Conservation (phyloP, 2,797 vertebrate genomes). For the Trachurus trachurus region DNA sequence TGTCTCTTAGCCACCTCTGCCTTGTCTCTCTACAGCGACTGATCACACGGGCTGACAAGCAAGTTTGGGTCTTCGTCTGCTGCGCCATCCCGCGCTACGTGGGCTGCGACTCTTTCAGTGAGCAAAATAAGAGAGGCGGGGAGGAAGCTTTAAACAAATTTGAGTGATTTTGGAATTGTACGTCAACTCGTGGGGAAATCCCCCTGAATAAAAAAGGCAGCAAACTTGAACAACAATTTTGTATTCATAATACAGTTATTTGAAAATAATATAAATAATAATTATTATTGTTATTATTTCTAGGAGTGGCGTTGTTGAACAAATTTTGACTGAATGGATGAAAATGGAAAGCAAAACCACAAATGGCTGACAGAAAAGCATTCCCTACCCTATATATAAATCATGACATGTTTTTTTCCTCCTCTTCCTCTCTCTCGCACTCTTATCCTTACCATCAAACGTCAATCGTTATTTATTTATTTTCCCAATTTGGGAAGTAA, state of each 20-base stretch:
- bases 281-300: slow-evolving; percentile 48
- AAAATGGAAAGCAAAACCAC: slow-evolving; percentile 66
- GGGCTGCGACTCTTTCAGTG: slow-evolving; percentile 69
- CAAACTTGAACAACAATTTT: slow-evolving; percentile 43
- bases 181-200: slow-evolving; percentile 64
- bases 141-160: slow-evolving; percentile 73
- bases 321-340: slow-evolving; percentile 57
- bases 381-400: slow-evolving; percentile 75
- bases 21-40: slow-evolving; percentile 75
- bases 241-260: slow-evolving; percentile 37
- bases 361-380: slow-evolving; percentile 62
- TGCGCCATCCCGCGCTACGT: slow-evolving; percentile 63
- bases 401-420: slow-evolving; percentile 71
- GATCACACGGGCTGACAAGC: slow-evolving; percentile 86
- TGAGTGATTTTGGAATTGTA: slow-evolving; percentile 61
- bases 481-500: slow-evolving; percentile 79
- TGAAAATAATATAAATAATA: slow-evolving; percentile 32
- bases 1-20: slow-evolving; percentile 81
- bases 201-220: slow-evolving; percentile 38
- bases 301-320: slow-evolving; percentile 1
- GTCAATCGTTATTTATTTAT: slow-evolving; percentile 81
- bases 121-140: slow-evolving; percentile 60
- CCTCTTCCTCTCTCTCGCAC: slow-evolving; percentile 70
- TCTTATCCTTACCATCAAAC: slow-evolving; percentile 84
- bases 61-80: slow-evolving; percentile 81